Base-by-base conservation (phyloP, 1,140 invertebrate genomes). In the Doryteuthis pealeii region DNA sequence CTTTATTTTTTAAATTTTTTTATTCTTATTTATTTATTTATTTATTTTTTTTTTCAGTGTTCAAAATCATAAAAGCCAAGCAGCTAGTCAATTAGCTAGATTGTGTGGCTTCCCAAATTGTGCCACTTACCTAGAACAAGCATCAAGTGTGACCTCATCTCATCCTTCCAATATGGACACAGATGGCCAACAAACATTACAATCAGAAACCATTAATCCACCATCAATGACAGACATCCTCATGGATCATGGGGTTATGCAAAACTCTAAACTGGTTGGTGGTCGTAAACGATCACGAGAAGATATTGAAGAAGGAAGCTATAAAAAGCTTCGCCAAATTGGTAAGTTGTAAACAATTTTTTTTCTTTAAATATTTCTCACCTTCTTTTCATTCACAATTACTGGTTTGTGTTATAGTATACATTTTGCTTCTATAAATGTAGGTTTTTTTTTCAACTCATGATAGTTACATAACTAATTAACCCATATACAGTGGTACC, bases 71-170 rank as follows among this genome's bases (percentile, higher is more conserved):
- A 80, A 70, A 70, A 74, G 76, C 33, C 76, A 78, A 28, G 78
- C 77, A 22, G 74, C 82, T 26, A 74, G 77, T 65, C 74, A 82
- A 68, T 72, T 83, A 22, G 83, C 83, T 5, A 68, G 71, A 10
- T 45, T 58, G 22, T 74, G 72, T 74, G 83, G 83, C 2, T 77
- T 78, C 66, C 66, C 58, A 3, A 80, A 84, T 33, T 84, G 83
- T 78, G 79, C 78, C 26, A 74, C 75, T 32, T 82, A 81, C 67
- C 67, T 84, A 12, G 80, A 84, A 65, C 75, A 73, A 68, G 79
- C 66, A 26, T 62, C 58, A n/a, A 62, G 28, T 26, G 58, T 26
- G 15, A 30, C 28, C 15, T 15, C 15, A 15, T n/a, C 22, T 26
- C 22, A 62, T 62, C 58, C 22, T n/a, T 62, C 15, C 28, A 30